These are phyloP conservation scores for Ganaspis brasiliensis DNA, from an alignment of 2,888 invertebrate genomes.

Conservation along the genomic window DNA sequence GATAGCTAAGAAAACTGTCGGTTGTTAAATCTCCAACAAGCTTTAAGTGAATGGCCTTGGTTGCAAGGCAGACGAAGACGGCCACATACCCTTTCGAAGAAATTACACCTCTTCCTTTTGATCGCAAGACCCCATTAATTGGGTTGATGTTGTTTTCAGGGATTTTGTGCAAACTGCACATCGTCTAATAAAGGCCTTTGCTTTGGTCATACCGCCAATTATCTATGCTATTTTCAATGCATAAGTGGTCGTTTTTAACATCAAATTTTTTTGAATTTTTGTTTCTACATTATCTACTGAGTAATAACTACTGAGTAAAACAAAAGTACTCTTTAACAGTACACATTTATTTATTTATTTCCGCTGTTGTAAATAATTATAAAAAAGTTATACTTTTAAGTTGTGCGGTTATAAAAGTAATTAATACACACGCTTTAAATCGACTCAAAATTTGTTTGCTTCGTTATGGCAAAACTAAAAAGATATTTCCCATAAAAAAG, in stretches of 20 bases:
- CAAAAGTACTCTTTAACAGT: too few relatives aligned
- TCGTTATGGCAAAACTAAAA: too few relatives aligned
- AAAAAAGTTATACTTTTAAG: too few relatives aligned
- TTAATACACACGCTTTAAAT: too few relatives aligned
- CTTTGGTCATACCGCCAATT: background rate
- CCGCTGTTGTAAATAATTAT: too few relatives aligned
- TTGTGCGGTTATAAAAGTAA: too few relatives aligned
- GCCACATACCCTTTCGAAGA: conserved; percentile 48
- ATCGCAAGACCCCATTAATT: conserved; percentile 45
- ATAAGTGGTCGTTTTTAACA: background rate
- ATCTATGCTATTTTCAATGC: background rate
- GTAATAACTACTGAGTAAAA: too few relatives aligned
- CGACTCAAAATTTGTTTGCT: too few relatives aligned
- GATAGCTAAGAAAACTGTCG: conserved; percentile 42
- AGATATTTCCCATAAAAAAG: too few relatives aligned
- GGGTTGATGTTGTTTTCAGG: background rate
- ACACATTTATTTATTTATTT: too few relatives aligned
- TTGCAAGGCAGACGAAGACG: conserved; percentile 52
- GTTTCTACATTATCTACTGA: too few relatives aligned
- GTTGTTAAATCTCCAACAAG: conserved; percentile 49
- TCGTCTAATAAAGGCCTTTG: background rate
- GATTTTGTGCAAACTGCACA: background rate
- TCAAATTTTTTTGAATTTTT: too few relatives aligned
- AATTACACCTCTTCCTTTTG: conserved; percentile 46
- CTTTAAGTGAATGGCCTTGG: conserved; percentile 50